These are phyloP conservation scores for Eremobia ochroleuca DNA, from an alignment of 2,888 invertebrate species.

Conservation along the genomic window DNA sequence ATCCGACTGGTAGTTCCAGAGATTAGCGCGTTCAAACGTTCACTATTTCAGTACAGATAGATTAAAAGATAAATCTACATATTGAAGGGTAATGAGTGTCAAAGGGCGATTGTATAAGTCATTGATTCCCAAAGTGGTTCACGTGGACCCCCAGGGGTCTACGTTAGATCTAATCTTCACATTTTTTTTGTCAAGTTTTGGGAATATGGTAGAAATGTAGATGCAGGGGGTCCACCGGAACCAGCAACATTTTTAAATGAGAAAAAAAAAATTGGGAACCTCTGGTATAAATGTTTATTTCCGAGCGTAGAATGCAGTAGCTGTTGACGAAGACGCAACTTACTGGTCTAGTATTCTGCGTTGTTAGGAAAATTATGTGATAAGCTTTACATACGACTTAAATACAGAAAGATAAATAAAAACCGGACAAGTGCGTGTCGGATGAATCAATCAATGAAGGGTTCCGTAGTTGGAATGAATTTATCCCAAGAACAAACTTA, in stretches of 20 bases:
- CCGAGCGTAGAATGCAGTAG: not conserved
- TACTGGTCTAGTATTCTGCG: conserved; percentile 24
- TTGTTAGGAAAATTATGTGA: conserved; percentile 9
- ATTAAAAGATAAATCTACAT: not conserved
- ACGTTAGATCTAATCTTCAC: too few relatives aligned
- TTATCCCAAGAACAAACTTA: too few relatives aligned
- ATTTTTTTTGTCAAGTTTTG: too few relatives aligned
- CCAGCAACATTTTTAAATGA: too few relatives aligned
- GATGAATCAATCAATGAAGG: too few relatives aligned
- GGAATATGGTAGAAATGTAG: too few relatives aligned
- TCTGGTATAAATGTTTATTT: conserved; percentile 35
- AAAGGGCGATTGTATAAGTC: conserved; percentile 9
- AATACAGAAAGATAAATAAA: not conserved
- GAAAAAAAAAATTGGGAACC: too few relatives aligned
- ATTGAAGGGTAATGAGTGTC: conserved; percentile 31
- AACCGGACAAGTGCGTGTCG: too few relatives aligned
- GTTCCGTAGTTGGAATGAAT: too few relatives aligned
- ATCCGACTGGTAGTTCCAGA: not conserved
- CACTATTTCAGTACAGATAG: not conserved
- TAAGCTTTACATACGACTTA: conserved; percentile 14
- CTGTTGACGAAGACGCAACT: conserved; percentile 2
- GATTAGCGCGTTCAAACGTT: not conserved
- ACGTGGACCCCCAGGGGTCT: too few relatives aligned
- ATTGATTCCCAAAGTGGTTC: too few relatives aligned
- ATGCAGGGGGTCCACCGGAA: too few relatives aligned